phyloP scores from a whole-genome alignment of 2,888 invertebrate genomes.

The Idaea dimidiata region DNA sequence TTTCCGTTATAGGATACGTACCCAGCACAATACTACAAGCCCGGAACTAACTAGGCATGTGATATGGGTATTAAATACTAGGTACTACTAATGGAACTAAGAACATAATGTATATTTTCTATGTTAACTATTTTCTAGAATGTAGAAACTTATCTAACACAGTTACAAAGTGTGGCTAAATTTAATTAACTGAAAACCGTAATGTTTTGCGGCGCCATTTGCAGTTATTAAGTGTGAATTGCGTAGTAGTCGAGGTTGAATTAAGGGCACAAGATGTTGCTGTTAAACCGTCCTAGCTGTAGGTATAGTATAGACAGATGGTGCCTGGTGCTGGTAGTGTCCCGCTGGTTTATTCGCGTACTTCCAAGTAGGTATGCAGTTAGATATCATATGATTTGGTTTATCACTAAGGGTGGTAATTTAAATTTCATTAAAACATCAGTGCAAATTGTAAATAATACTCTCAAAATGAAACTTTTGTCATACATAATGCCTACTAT shows the following conservation, averaged over 20 bases:
- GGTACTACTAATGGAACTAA: no score
- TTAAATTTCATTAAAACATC: no score
- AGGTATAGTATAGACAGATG: not conserved
- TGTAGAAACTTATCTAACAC: not conserved
- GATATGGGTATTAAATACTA: no score
- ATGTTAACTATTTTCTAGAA: not conserved
- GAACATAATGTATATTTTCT: not conserved
- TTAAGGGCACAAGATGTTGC: not conserved
- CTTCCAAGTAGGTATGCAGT: no score
- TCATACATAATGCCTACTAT: no score
- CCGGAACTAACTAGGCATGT: no score
- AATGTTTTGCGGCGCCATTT: not conserved
- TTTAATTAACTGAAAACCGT: conserved; percentile 1
- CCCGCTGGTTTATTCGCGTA: not conserved
- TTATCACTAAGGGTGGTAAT: no score
- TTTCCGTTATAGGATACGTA: no score
- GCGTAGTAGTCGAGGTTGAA: not conserved
- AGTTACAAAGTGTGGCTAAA: not conserved
- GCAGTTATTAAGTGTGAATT: conserved; percentile 5
- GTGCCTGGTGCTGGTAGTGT: not conserved
- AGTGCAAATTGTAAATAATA: no score
- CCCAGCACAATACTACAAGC: no score
- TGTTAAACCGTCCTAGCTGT: not conserved
- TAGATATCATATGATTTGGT: no score
- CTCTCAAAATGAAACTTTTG: no score